A percentile compares a stretch with the other conserved stretches of the same genome.
Conservation (phyloP, 2,113 vertebrate species). For the Perognathus longimembris region DNA sequence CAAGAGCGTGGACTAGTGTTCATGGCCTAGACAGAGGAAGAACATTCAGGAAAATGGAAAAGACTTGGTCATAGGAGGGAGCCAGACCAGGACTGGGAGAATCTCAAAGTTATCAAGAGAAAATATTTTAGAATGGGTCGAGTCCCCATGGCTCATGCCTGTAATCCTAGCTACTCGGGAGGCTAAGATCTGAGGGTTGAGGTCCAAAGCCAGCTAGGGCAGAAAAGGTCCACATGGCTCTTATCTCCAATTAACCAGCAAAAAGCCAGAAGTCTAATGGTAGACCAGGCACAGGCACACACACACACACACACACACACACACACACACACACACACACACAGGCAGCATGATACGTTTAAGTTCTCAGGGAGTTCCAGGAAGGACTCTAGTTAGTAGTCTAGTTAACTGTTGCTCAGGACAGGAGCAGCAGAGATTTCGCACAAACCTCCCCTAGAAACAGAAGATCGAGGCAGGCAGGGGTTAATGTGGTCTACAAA, state of each 20-base stretch:
- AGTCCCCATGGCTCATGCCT: too few species aligned
- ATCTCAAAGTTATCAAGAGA: not conserved
- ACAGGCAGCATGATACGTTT: not conserved
- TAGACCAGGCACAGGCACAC: too few species aligned
- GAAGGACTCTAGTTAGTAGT: not conserved
- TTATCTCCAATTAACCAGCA: too few species aligned
- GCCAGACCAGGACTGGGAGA: not conserved
- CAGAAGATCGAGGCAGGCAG: not conserved
- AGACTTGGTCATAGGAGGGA: too few species aligned
- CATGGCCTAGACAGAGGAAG: not conserved
- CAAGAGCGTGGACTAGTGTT: not conserved
- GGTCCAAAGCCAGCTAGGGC: too few species aligned
- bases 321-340: too few species aligned
- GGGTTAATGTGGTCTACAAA: slow-evolving; percentile 71
- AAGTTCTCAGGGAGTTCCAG: not conserved
- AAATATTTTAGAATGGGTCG: not conserved
- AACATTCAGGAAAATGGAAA: not conserved
- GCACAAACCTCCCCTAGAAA: not conserved
- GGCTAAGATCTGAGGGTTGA: too few species aligned
- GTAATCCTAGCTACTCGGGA: too few species aligned
- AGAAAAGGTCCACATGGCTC: too few species aligned
- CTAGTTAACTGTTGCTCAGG: not conserved
- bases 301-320: too few species aligned
- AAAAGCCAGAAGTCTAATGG: too few species aligned
- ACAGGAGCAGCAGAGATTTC: not conserved